Percentiles rank a stretch among this genome's conserved stretches.
Conservation (phyloP, 2,797 vertebrate species). For the Natrix natrix region DNA sequence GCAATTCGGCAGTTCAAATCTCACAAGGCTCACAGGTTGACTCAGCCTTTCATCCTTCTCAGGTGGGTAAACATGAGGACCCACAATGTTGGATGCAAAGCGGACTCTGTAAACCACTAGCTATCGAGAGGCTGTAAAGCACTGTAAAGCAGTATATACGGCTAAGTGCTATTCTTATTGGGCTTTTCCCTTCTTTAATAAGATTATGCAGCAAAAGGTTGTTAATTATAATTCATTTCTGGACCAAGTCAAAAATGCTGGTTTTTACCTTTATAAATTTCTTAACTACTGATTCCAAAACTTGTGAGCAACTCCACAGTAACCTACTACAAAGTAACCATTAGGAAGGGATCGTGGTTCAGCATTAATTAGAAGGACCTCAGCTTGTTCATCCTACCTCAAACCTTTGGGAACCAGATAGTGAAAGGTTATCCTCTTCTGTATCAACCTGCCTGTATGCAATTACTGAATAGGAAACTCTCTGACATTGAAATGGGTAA, state of each 20-base stretch:
- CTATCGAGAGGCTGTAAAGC: no score
- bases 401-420: background rate
- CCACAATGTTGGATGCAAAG: no score
- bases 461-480: background rate
- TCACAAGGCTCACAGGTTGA: no score
- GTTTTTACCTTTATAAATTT: background rate
- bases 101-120: no score
- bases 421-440: background rate
- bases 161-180: no score
- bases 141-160: no score
- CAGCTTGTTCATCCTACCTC: background rate
- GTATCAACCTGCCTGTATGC: background rate
- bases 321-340: background rate
- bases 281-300: background rate
- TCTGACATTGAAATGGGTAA: background rate
- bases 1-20: no score
- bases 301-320: background rate
- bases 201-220: no score
- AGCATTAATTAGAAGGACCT: background rate
- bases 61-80: no score
- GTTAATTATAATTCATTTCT: background rate
- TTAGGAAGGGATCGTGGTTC: background rate
- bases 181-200: no score
- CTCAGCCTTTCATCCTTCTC: no score
- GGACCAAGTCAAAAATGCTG: background rate